Conservation (phyloP, 2,113 vertebrate species). For the Gnathonemus longibarbis region DNA sequence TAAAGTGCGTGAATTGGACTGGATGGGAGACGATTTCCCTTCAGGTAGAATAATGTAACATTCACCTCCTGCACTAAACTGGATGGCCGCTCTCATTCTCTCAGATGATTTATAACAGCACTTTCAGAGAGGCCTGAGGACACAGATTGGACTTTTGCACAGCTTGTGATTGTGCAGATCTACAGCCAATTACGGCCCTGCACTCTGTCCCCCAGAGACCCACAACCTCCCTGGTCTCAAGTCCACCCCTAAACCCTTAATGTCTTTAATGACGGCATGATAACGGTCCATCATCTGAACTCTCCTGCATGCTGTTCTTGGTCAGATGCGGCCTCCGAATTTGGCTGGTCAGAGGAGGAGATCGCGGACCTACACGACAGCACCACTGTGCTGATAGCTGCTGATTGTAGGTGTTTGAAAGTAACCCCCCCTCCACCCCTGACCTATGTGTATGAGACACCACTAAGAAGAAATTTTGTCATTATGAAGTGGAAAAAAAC, state of each 20-base stretch:
- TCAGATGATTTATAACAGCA: not conserved
- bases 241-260: not conserved
- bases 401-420: constrained; percentile 70
- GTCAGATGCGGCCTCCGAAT: constrained; percentile 46
- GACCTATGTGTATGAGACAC: not conserved
- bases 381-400: constrained; percentile 74
- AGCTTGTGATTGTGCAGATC: not conserved
- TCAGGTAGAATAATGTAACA: constrained; percentile 56
- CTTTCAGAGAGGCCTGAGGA: not conserved
- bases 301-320: not conserved
- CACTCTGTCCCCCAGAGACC: not conserved
- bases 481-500: not conserved
- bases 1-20: constrained; percentile 75
- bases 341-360: constrained; percentile 84
- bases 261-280: not conserved
- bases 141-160: not conserved
- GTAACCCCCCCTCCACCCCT: not conserved
- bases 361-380: constrained; percentile 67
- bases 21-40: constrained; percentile 71
- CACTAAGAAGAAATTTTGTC: not conserved
- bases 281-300: not conserved
- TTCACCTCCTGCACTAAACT: not conserved
- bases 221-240: not conserved
- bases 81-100: too few species aligned
- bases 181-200: not conserved